Conservation (phyloP, 2,797 vertebrate genomes). For the Lagorchestes hirsutus region DNA sequence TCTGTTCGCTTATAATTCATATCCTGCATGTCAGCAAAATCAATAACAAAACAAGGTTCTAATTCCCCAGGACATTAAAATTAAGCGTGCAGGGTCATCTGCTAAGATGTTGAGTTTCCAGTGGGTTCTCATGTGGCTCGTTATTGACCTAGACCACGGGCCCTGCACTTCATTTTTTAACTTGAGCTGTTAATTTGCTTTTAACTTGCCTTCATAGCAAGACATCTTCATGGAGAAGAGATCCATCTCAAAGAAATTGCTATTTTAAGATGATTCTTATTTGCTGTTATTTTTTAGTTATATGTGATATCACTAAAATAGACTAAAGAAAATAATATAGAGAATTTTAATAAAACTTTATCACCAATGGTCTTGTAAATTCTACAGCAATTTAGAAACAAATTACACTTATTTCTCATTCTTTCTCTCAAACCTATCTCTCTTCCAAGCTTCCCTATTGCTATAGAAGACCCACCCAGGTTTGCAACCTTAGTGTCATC, state of each 20-base stretch:
- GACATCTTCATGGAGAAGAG: neutral
- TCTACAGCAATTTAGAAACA: neutral
- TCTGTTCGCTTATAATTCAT: conserved; percentile 3
- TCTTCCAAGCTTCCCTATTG: neutral
- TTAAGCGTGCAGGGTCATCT: neutral
- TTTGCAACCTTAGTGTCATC: neutral
- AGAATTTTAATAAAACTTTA: neutral
- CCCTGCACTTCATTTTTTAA: conserved; percentile 25
- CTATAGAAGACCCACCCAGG: neutral
- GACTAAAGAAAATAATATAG: neutral
- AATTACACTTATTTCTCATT: neutral
- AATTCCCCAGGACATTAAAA: conserved; percentile 20
- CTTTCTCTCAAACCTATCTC: neutral
- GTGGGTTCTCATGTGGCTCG: neutral
- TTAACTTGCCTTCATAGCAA: neutral
- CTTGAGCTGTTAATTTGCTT: too few relatives aligned
- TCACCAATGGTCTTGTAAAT: neutral
- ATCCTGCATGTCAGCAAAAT: neutral
- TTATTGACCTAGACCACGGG: conserved; percentile 22
- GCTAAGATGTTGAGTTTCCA: conserved; percentile 17
- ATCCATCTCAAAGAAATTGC: neutral
- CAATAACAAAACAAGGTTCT: neutral
- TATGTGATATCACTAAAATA: neutral
- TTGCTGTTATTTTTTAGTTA: neutral
- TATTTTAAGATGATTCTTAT: neutral